phyloP scores from a whole-genome alignment of 2,113 vertebrate genomes.

The Castor canadensis region DNA sequence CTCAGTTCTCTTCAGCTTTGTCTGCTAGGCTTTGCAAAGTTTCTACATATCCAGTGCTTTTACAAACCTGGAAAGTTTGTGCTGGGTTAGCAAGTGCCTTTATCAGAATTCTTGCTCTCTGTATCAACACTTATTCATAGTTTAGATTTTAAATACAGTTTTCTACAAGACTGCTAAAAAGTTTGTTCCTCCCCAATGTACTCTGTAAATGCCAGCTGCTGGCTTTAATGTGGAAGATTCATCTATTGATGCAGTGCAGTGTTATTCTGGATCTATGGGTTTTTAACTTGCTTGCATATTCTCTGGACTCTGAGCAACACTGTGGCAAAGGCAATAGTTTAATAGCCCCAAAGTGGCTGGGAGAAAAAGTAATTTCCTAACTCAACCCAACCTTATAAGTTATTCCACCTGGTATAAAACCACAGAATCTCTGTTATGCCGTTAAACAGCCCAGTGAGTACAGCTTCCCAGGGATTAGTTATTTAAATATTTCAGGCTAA shows the following conservation, averaged over 20 bases:
- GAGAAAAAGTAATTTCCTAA: constrained; percentile 37
- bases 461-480: constrained; percentile 3
- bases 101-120: constrained; percentile 50
- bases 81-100: neutral
- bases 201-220: constrained; percentile 50
- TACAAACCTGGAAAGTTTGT: neutral
- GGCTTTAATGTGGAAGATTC: constrained; percentile 9
- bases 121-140: constrained; percentile 9
- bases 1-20: neutral
- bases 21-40: neutral
- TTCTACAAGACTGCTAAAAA: constrained; percentile 8
- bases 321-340: neutral
- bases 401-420: neutral
- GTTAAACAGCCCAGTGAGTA: neutral
- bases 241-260: neutral
- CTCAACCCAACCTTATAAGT: neutral
- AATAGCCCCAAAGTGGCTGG: neutral
- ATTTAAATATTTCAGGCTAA: constrained; percentile 20
- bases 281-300: neutral
- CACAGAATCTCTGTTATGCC: neutral
- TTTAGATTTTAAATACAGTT: constrained; percentile 46
- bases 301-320: neutral
- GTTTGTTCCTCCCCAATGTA: neutral
- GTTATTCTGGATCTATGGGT: neutral
- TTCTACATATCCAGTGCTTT: neutral